Conservation (phyloP, 2,113 vertebrate species). For the Phasianus colchicus region DNA sequence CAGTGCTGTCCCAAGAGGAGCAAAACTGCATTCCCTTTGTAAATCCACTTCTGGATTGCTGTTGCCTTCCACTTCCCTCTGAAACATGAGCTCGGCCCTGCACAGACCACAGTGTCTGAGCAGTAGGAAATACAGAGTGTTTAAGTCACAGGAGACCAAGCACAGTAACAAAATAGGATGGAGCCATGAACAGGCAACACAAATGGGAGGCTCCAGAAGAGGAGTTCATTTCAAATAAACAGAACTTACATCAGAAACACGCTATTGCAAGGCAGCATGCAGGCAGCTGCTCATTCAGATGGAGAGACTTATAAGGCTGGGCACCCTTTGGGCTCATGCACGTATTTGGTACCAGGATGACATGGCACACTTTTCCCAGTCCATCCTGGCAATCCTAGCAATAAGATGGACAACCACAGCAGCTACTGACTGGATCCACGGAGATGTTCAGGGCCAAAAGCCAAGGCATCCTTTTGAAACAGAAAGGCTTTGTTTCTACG, state of each 20-base stretch:
- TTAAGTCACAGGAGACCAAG: background rate
- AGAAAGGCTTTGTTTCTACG: background rate
- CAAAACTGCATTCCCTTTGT: background rate
- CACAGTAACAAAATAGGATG: background rate
- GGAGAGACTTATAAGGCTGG: background rate
- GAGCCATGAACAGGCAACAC: background rate
- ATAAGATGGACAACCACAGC: background rate
- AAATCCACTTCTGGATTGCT: background rate
- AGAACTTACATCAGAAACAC: background rate
- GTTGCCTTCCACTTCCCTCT: background rate
- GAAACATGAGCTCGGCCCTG: background rate
- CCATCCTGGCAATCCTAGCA: background rate
- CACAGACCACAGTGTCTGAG: background rate
- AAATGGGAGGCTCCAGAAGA: background rate
- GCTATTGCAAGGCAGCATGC: background rate
- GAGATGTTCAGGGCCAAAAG: accelerated
- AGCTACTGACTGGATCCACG: background rate
- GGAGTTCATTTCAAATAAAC: background rate
- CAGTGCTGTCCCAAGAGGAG: background rate
- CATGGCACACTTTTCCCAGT: background rate
- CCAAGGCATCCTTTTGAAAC: background rate
- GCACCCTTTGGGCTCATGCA: background rate
- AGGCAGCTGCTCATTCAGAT: accelerated
- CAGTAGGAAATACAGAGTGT: background rate
- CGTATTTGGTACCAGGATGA: background rate